phyloP scores from a whole-genome alignment of 2,888 invertebrate species.

The Meganola albula region DNA sequence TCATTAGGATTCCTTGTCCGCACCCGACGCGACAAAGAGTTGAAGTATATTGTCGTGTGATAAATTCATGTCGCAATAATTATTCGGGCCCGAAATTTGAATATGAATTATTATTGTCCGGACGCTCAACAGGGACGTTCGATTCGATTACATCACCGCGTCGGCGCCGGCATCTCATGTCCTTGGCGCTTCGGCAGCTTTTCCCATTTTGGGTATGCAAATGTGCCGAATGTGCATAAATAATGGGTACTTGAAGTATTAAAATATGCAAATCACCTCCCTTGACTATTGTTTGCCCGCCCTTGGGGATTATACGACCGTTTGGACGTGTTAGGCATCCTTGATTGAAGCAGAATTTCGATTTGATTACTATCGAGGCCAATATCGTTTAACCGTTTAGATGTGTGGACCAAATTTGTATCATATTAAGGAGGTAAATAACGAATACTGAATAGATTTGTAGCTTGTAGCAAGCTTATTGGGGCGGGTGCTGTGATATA shows the following conservation, averaged over 20 bases:
- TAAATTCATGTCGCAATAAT: slow-evolving; percentile 53
- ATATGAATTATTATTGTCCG: slow-evolving; percentile 56
- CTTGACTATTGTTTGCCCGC: slow-evolving; percentile 66
- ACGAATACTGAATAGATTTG: slow-evolving; percentile 18
- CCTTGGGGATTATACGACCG: slow-evolving; percentile 62
- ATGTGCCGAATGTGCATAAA: slow-evolving; percentile 59
- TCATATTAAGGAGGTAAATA: slow-evolving; percentile 23
- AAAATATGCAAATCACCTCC: slow-evolving; percentile 64
- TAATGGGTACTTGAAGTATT: slow-evolving; percentile 44
- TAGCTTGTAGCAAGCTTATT: no score
- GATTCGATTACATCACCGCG: slow-evolving; percentile 66
- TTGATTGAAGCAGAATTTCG: slow-evolving; percentile 59
- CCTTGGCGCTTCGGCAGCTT: slow-evolving; percentile 41
- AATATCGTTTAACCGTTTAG: slow-evolving; percentile 40
- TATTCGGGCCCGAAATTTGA: slow-evolving; percentile 55
- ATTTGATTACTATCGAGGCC: slow-evolving; percentile 43
- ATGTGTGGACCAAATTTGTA: slow-evolving; percentile 20
- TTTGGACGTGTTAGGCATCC: slow-evolving; percentile 57
- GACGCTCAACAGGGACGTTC: slow-evolving; percentile 37
- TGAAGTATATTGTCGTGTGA: slow-evolving; percentile 36
- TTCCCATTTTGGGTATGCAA: slow-evolving; percentile 64
- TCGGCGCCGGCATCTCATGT: slow-evolving; percentile 45
- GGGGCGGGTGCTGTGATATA: no score
- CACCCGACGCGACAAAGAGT: slow-evolving; percentile 39
- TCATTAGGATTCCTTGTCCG: slow-evolving; percentile 36